Evolutionary conservation across 1,140 invertebrate species (phyloP).

Genomic region (Odontomachus brunneus): DNA sequence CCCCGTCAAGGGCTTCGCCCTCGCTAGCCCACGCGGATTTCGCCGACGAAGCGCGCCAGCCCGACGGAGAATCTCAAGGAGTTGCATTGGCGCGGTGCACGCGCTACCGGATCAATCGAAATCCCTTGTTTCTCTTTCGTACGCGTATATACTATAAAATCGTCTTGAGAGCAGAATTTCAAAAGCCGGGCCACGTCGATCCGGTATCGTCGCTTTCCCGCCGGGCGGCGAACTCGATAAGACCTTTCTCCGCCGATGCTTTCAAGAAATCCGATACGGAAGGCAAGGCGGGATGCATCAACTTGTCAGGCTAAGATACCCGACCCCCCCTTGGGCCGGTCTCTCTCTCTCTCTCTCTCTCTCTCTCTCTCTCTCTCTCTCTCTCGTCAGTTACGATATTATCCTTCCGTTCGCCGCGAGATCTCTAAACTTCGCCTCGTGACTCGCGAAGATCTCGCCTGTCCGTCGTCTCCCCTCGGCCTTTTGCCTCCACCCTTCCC

Average conservation of each 20-base stretch:
- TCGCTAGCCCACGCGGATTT: no score
- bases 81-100: neutral
- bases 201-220: constrained; percentile 49
- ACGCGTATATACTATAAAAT: constrained; percentile 58
- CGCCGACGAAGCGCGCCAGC: neutral
- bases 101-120: constrained; percentile 52
- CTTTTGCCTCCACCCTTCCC: neutral
- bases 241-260: constrained; percentile 56
- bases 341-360: constrained; percentile 36
- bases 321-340: constrained; percentile 52
- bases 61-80: constrained; percentile 5
- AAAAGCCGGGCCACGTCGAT: constrained; percentile 72
- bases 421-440: constrained; percentile 37
- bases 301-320: constrained; percentile 71
- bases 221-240: constrained; percentile 52
- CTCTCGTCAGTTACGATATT: constrained; percentile 66
- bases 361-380: constrained; percentile 11
- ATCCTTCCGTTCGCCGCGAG: constrained; percentile 28
- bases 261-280: constrained; percentile 72
- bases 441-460: constrained; percentile 45
- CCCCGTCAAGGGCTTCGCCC: no score
- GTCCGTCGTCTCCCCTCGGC: neutral
- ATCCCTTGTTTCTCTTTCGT: constrained; percentile 63
- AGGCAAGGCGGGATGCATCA: constrained; percentile 66
- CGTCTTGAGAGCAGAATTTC: constrained; percentile 66